Evolutionary conservation across 2,113 vertebrate genomes (phyloP).

Genomic region (Telmatochromis bifrenatus): DNA sequence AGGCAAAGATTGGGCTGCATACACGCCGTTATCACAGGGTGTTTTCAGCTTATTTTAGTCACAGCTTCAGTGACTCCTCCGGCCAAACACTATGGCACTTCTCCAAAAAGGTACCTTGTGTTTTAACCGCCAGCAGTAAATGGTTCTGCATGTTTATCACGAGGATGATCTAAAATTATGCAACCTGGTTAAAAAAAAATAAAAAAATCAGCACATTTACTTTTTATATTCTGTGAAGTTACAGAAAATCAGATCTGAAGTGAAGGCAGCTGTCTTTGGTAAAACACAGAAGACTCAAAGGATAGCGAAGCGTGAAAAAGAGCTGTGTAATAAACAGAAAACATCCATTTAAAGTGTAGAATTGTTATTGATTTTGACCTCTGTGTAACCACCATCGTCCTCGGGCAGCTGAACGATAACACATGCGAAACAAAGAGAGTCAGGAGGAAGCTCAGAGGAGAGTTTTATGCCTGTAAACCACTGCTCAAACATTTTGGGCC

Average conservation of each 20-base stretch:
- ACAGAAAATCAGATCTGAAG: neutral
- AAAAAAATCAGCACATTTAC: neutral
- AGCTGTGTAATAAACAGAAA: neutral
- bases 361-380: neutral
- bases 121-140: neutral
- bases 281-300: neutral
- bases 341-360: neutral
- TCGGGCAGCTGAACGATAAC: neutral
- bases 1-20: fast-evolving
- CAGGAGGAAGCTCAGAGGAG: neutral
- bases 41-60: neutral
- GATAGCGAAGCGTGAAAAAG: fast-evolving
- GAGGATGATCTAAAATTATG: neutral
- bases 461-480: fast-evolving
- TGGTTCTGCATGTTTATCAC: neutral
- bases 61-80: neutral
- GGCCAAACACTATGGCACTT: neutral
- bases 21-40: neutral
- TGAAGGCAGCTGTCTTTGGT: neutral
- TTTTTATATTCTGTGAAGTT: neutral
- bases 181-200: neutral
- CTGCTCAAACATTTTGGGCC: neutral
- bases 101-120: neutral
- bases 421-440: neutral
- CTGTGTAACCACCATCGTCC: fast-evolving